Percentiles rank a stretch among this genome's conserved stretches.
Evolutionary conservation across 2,888 invertebrate species (phyloP).

Genomic region (Sphinx pinastri): DNA sequence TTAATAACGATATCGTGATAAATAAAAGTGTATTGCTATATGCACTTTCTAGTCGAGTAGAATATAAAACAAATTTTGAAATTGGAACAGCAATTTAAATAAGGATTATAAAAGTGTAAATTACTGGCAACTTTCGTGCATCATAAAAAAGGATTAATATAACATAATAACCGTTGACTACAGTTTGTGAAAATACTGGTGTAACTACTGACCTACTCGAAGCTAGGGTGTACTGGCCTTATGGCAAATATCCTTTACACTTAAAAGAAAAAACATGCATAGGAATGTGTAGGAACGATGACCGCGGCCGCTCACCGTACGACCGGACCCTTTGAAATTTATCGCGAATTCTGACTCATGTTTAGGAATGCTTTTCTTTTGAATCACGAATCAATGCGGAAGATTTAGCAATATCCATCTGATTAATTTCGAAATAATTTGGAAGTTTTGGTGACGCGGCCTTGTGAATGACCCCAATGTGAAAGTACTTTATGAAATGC

Average conservation of each 20-base stretch:
- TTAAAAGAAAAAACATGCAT: neutral
- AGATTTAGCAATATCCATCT: constrained; percentile 31
- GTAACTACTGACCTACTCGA: neutral
- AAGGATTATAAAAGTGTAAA: no score
- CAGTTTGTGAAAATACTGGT: no score
- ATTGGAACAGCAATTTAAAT: no score
- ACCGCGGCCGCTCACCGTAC: constrained; percentile 39
- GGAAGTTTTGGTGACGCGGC: constrained; percentile 5
- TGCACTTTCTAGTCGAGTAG: no score
- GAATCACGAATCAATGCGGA: constrained; percentile 50
- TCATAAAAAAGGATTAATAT: constrained; percentile 11
- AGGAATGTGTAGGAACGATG: constrained; percentile 41
- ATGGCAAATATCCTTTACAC: neutral
- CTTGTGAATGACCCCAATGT: neutral
- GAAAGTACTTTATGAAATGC: neutral
- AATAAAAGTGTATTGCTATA: no score
- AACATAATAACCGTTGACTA: neutral
- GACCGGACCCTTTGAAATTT: constrained; percentile 50
- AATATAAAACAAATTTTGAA: no score
- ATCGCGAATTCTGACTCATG: constrained; percentile 67
- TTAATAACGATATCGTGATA: neutral
- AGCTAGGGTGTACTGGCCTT: neutral
- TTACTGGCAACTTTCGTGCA: neutral
- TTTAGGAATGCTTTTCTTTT: constrained; percentile 63
- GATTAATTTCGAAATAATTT: neutral